Percentiles rank a stretch among this genome's conserved stretches.
Evolutionary conservation across 2,888 invertebrate genomes (phyloP).

Genomic region (Frankliniella intonsa): DNA sequence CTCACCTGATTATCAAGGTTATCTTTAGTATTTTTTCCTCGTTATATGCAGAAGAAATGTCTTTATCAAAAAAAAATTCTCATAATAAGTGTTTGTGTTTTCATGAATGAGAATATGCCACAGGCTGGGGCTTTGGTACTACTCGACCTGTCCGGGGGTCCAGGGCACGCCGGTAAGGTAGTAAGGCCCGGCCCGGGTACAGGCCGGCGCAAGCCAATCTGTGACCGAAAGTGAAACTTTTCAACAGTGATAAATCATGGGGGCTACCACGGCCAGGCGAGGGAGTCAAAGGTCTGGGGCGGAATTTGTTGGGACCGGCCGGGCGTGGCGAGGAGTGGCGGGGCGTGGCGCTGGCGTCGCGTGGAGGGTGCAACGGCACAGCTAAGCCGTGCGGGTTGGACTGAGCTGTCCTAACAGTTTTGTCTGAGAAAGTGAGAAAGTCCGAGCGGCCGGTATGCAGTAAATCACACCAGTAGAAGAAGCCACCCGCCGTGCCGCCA

Average conservation of each 20-base stretch:
- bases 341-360: not conserved
- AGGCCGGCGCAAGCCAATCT: not conserved
- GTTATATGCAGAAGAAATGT: too few relatives aligned
- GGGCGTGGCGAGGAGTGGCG: not conserved
- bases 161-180: too few relatives aligned
- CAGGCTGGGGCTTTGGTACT: too few relatives aligned
- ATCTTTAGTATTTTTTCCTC: too few relatives aligned
- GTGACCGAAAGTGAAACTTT: constrained; percentile 24
- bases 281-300: not conserved
- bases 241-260: constrained; percentile 23
- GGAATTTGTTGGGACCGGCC: constrained; percentile 16
- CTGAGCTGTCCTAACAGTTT: constrained; percentile 22
- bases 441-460: constrained; percentile 1
- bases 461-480: not conserved
- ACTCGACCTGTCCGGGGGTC: too few relatives aligned
- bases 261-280: not conserved
- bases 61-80: too few relatives aligned
- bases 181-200: not conserved
- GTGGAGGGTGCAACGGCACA: not conserved
- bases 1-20: too few relatives aligned
- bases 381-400: not conserved
- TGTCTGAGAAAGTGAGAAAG: constrained; percentile 26
- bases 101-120: too few relatives aligned
- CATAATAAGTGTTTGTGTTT: too few relatives aligned
- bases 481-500: too few relatives aligned